Base-by-base conservation (phyloP, 2,888 invertebrate species). In the Subacronicta megacephala region DNA sequence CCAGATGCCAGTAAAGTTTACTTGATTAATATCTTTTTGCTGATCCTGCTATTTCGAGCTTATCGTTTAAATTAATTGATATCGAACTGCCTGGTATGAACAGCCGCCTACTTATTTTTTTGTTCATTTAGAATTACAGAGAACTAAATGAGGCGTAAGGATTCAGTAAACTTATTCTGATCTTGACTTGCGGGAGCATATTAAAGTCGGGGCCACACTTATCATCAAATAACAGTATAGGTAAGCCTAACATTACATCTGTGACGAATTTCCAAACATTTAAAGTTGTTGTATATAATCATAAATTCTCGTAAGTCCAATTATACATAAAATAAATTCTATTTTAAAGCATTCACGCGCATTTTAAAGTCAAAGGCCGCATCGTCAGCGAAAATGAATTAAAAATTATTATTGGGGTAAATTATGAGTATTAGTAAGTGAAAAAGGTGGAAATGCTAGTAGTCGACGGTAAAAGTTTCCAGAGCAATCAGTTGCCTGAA, bases 11-110 rank as follows among this genome's bases (percentile, higher is more conserved):
- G 37, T 29, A 49, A 50, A 66, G 63, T 73, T 64, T 54, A 57
- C 56, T 62, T 68, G 61, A 61, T 66, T 65, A 61, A 70, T 75
- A 49, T 52, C 15, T 64, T 78, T 78, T 71, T 72, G 45, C 47
- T 51, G 44, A 49, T 55, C 44, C 51, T 62, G 60, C 59, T 66
- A 63, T 62, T 61, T 59, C 53, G 33, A 54, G 61, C 54, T 61
- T 57, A 59, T 59, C 49, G 42, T 9, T 45, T 60, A 47, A 58
- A 57, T 63, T 62, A 58, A 60, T 60, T 58, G 54, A 65, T 65
- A 73, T 72, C 47, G 44, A 72, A 62, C 53, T 68, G 53, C 51
- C 47, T 59, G 57, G 53, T 41, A 46, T 65, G 47, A 40, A 18
- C 47, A 47, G 43, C 49, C 40, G 59, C 13, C 53, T 49, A 45